Conservation (phyloP, 2,113 vertebrate genomes). For the Entomyzon cyanotis region DNA sequence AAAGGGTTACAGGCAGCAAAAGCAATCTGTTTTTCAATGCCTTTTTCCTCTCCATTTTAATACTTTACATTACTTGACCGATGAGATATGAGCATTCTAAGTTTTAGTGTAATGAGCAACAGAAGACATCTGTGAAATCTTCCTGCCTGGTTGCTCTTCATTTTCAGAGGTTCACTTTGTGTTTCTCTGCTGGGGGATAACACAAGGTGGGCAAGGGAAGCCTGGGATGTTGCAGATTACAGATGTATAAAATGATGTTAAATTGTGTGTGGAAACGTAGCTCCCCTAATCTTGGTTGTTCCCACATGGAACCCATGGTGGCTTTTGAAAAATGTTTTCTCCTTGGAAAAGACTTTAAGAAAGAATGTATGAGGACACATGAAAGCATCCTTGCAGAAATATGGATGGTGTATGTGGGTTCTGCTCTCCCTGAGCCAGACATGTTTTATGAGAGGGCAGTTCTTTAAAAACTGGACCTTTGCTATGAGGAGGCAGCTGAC, state of each 20-base stretch:
- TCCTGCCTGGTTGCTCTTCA: not conserved
- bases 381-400: not conserved
- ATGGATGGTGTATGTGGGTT: fast-evolving
- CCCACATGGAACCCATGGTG: not conserved
- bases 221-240: not conserved
- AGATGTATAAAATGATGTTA: not conserved
- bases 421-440: not conserved
- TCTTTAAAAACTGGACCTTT: not conserved
- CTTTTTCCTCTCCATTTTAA: not conserved
- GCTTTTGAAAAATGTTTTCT: not conserved
- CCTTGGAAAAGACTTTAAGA: not conserved
- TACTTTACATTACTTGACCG: not conserved
- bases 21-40: not conserved
- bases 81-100: not conserved
- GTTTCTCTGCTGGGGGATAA: not conserved
- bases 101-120: not conserved
- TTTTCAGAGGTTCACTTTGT: not conserved
- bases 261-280: not conserved
- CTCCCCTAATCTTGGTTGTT: not conserved
- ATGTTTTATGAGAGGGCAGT: not conserved
- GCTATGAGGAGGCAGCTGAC: not conserved
- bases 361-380: not conserved
- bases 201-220: not conserved
- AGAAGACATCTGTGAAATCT: not conserved
- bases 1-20: not conserved